These are phyloP conservation scores for Drosophila kikkawai DNA, from an alignment of 1,140 invertebrate species.

Conservation along the genomic window DNA sequence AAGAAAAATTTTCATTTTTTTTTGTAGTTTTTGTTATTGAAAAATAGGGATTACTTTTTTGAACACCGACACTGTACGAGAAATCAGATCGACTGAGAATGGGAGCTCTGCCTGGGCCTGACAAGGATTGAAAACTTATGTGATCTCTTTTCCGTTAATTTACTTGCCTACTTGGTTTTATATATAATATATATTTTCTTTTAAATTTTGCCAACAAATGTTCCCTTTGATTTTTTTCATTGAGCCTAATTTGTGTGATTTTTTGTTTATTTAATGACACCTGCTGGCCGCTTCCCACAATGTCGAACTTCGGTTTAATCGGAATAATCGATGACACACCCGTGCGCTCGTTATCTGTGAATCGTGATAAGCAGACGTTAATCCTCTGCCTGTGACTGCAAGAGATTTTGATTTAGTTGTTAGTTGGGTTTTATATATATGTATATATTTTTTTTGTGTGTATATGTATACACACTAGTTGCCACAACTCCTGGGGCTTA, in stretches of 20 bases:
- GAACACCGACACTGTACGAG: not conserved
- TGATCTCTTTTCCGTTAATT: not conserved
- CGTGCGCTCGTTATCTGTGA: constrained; percentile 26
- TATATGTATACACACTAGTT: constrained; percentile 14
- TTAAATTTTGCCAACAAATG: too few relatives aligned
- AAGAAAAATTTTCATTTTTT: constrained; percentile 33
- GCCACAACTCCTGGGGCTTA: constrained; percentile 12
- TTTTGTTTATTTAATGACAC: constrained; percentile 4
- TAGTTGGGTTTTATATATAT: constrained; percentile 5
- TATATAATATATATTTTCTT: not conserved
- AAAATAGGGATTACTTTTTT: not conserved
- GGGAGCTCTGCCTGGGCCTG: not conserved
- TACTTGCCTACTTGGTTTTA: not conserved
- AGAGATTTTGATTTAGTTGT: constrained; percentile 25
- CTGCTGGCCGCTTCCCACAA: constrained; percentile 15
- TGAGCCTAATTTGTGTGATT: not conserved
- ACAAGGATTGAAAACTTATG: not conserved
- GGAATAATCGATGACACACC: constrained; percentile 27
- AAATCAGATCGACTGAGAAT: not conserved
- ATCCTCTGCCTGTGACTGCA: constrained; percentile 35
- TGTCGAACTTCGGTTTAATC: not conserved
- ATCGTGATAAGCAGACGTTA: constrained; percentile 49
- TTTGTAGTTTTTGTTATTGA: not conserved
- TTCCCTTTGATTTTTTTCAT: not conserved
- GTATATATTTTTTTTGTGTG: not conserved